phyloP scores from a whole-genome alignment of 1,140 invertebrate genomes.

The Apis dorsata region DNA sequence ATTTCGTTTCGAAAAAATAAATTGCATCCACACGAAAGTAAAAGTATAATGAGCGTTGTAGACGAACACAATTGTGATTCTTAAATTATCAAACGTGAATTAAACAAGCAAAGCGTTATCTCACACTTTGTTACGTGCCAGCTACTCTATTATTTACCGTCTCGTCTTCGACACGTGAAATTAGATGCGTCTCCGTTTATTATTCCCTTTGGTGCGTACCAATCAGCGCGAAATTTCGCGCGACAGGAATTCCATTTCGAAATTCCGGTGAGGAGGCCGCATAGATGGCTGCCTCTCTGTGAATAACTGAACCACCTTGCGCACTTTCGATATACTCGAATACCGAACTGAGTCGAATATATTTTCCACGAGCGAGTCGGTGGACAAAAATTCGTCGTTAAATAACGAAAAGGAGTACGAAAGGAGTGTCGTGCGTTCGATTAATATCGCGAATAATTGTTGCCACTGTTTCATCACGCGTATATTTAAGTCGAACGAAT shows the following conservation, averaged over 20 bases:
- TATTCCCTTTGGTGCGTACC: conserved; percentile 44
- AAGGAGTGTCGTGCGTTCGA: too few species aligned
- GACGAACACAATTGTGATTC: not conserved
- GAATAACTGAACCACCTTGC: conserved; percentile 8
- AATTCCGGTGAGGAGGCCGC: not conserved
- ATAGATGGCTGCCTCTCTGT: not conserved
- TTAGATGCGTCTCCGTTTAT: conserved; percentile 23
- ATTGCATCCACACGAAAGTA: too few species aligned
- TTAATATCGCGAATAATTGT: not conserved
- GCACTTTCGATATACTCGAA: not conserved
- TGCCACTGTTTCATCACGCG: too few species aligned
- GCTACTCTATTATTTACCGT: conserved; percentile 22
- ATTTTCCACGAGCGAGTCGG: not conserved
- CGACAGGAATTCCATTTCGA: conserved; percentile 39
- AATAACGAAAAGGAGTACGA: too few species aligned
- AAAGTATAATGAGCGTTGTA: too few species aligned
- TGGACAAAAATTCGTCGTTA: too few species aligned
- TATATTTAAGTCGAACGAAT: too few species aligned
- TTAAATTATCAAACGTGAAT: not conserved
- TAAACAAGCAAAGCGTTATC: not conserved
- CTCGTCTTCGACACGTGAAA: conserved; percentile 23
- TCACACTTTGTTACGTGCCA: not conserved
- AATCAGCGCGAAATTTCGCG: conserved; percentile 43
- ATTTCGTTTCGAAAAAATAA: too few species aligned
- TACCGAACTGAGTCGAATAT: not conserved